phyloP scores from a whole-genome alignment of 2,888 invertebrate species.

The Clitarchus hookeri region DNA sequence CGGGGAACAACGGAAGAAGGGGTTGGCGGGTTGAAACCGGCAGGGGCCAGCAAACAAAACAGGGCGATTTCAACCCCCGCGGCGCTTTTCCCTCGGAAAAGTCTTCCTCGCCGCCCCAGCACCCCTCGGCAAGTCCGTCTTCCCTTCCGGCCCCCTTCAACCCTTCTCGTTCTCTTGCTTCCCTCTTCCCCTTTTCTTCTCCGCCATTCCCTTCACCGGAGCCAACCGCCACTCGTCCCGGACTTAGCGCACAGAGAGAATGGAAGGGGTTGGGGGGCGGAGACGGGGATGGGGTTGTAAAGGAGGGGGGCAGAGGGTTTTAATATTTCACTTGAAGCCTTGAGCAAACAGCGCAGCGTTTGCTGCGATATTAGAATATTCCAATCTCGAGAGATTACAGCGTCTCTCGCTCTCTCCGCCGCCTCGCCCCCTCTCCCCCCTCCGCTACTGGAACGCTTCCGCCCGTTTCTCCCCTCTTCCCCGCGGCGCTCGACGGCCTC shows the following conservation, averaged over 20 bases:
- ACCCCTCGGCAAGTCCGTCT: too few relatives aligned
- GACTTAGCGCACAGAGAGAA: slow-evolving; percentile 21
- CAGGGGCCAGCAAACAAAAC: not conserved
- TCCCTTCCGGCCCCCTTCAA: not conserved
- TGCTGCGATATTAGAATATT: slow-evolving; percentile 49
- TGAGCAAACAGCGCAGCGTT: slow-evolving; percentile 45
- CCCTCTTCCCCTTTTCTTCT: slow-evolving; percentile 22
- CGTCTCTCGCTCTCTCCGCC: slow-evolving; percentile 32
- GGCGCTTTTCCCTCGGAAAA: slow-evolving; percentile 1
- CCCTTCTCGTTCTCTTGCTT: slow-evolving; percentile 1
- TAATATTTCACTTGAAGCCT: slow-evolving; percentile 49
- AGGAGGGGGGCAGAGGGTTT: slow-evolving; percentile 38
- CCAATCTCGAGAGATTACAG: slow-evolving; percentile 46
- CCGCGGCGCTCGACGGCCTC: not conserved
- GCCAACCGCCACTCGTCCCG: slow-evolving; percentile 28
- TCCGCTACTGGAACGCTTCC: not conserved
- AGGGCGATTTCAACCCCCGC: not conserved
- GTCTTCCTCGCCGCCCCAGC: not conserved
- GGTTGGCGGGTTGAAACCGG: not conserved
- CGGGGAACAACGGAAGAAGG: not conserved
- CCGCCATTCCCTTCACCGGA: slow-evolving; percentile 19
- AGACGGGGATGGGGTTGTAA: not conserved
- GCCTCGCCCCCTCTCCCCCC: slow-evolving; percentile 31
- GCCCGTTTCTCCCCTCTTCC: slow-evolving; percentile 3
- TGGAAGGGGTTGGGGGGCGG: slow-evolving; percentile 28